Percentiles rank a stretch among this genome's conserved stretches.
These are phyloP conservation scores for Anodontia alba DNA, from an alignment of 2,888 invertebrate species.

Conservation along the genomic window DNA sequence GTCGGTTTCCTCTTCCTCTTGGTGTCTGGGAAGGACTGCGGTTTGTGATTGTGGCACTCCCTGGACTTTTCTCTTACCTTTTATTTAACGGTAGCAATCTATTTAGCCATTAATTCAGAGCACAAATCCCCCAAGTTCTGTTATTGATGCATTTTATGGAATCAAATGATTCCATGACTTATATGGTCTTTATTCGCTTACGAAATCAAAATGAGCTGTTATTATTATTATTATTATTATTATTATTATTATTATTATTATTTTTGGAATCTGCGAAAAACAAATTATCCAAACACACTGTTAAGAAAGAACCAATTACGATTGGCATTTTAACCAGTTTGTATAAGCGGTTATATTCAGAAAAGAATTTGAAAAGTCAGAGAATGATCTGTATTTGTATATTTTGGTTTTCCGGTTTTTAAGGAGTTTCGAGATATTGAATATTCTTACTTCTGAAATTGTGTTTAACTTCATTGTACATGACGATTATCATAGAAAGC, in stretches of 20 bases:
- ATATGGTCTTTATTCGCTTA: constrained; percentile 14
- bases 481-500: constrained; percentile 23
- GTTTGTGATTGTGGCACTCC: too few species aligned
- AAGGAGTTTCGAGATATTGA: constrained; percentile 28
- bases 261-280: constrained; percentile 32
- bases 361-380: constrained; percentile 16
- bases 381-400: constrained; percentile 31
- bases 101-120: constrained; percentile 34
- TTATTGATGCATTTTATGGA: constrained; percentile 34
- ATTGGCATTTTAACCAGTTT: background rate
- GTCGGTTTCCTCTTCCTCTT: too few species aligned
- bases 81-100: too few species aligned
- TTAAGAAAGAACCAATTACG: constrained; percentile 29
- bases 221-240: too few species aligned
- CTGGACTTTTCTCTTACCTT: too few species aligned
- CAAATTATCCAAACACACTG: constrained; percentile 7
- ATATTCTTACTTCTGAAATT: constrained; percentile 22
- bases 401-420: constrained; percentile 35
- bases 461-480: constrained; percentile 11
- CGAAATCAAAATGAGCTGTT: constrained; percentile 22
- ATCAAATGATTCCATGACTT: constrained; percentile 32
- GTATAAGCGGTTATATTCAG: constrained; percentile 19
- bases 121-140: constrained; percentile 23
- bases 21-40: too few species aligned
- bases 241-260: too few species aligned